Evolutionary conservation across 2,888 invertebrate species (phyloP).

Genomic region (Pachydiplax longipennis): DNA sequence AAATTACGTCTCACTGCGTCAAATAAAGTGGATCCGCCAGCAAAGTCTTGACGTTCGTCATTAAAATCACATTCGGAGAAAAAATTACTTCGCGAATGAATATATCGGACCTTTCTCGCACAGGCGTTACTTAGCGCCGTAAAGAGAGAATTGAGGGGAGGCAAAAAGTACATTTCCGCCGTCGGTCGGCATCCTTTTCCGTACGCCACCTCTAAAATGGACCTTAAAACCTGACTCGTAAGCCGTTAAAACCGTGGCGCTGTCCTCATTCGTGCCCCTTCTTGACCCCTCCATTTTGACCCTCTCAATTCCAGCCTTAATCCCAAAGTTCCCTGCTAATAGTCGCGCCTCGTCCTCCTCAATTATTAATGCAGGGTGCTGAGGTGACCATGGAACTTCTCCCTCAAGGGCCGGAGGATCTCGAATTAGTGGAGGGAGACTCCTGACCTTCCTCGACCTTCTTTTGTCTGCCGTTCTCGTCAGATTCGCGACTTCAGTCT

Average conservation of each 20-base stretch:
- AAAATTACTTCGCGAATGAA: neutral
- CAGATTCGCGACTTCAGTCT: neutral
- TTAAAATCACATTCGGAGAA: neutral
- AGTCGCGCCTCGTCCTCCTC: constrained; percentile 26
- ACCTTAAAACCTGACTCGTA: constrained; percentile 29
- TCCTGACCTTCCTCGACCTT: neutral
- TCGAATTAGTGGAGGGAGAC: constrained; percentile 4
- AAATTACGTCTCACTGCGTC: too few species aligned
- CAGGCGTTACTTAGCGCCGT: neutral
- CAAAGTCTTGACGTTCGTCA: neutral
- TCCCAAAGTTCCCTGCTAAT: constrained; percentile 43
- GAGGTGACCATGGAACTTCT: constrained; percentile 22
- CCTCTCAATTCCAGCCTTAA: constrained; percentile 28
- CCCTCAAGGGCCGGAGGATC: neutral
- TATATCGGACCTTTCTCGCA: neutral
- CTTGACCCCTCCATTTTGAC: constrained; percentile 25
- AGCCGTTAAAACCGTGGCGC: constrained; percentile 24
- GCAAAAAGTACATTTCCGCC: neutral
- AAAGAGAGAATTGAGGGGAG: neutral
- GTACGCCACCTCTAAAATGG: neutral
- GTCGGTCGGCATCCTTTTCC: neutral
- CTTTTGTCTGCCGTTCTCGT: neutral
- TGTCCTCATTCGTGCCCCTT: neutral
- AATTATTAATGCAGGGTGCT: constrained; percentile 35
- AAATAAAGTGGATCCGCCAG: neutral